These are phyloP conservation scores for Sebastes itinus DNA, from an alignment of 2,797 vertebrate genomes.

Conservation along the genomic window DNA sequence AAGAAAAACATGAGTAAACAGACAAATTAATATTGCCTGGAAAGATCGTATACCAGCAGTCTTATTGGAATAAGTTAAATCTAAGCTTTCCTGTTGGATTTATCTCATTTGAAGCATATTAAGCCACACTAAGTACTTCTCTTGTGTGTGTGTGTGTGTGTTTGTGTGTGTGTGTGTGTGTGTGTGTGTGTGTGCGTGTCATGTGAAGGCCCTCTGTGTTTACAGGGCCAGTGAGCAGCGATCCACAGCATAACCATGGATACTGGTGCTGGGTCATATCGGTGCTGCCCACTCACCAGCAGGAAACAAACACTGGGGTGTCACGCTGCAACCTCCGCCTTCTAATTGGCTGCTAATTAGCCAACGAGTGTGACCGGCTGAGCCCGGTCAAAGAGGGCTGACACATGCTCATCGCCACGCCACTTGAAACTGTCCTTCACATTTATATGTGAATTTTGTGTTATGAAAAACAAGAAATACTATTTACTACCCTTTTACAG, in stretches of 20 bases:
- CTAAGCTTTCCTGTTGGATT: slow-evolving; percentile 48
- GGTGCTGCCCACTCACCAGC: slow-evolving; percentile 43
- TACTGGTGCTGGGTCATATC: slow-evolving; percentile 48
- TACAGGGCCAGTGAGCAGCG: slow-evolving; percentile 59
- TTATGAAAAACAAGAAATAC: not conserved
- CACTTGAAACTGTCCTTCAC: not conserved
- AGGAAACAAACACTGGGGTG: slow-evolving; percentile 70
- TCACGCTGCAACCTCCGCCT: slow-evolving; percentile 57
- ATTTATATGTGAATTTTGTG: not conserved
- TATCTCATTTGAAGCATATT: slow-evolving; percentile 35
- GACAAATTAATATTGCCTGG: slow-evolving; percentile 29
- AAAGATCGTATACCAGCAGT: slow-evolving; percentile 11
- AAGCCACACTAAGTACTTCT: slow-evolving; percentile 30
- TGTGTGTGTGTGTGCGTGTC: slow-evolving; percentile 13
- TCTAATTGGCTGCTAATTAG: slow-evolving; percentile 77
- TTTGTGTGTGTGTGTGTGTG: not conserved
- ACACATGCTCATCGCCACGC: not conserved
- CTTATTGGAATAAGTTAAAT: slow-evolving; percentile 33
- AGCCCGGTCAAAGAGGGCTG: not conserved
- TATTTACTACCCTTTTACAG: not conserved
- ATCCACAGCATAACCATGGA: slow-evolving; percentile 61
- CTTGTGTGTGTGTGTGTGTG: not conserved
- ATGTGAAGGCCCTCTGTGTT: slow-evolving; percentile 70
- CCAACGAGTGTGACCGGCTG: slow-evolving; percentile 42
- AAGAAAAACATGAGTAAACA: slow-evolving; percentile 15